Evolutionary conservation across 2,888 invertebrate species (phyloP).

Genomic region (Actias luna): DNA sequence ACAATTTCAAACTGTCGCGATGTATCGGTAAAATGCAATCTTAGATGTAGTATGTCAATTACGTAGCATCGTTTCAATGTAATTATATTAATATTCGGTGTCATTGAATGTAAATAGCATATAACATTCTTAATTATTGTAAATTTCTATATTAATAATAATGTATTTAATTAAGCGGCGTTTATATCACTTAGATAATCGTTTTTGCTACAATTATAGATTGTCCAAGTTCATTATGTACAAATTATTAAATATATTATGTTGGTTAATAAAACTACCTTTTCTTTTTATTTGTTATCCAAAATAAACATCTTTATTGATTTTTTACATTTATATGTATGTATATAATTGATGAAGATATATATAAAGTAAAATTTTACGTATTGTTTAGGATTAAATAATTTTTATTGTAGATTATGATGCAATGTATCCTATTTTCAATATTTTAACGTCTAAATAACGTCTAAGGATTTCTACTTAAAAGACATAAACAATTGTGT

Average conservation of each 20-base stretch:
- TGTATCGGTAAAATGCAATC: background rate
- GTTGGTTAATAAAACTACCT: slow-evolving; percentile 48
- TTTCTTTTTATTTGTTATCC: background rate
- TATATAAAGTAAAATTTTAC: too few species aligned
- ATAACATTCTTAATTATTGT: slow-evolving; percentile 23
- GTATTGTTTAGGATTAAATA: too few species aligned
- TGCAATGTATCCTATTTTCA: too few species aligned
- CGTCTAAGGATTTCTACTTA: too few species aligned
- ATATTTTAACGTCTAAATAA: too few species aligned
- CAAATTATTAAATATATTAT: slow-evolving; percentile 75
- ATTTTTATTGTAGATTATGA: too few species aligned
- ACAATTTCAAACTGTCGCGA: background rate
- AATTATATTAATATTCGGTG: background rate
- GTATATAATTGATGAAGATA: background rate
- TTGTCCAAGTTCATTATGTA: slow-evolving; percentile 55
- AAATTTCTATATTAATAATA: slow-evolving; percentile 18
- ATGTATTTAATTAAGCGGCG: slow-evolving; percentile 32
- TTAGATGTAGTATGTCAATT: slow-evolving; percentile 26
- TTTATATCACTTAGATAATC: slow-evolving; percentile 54
- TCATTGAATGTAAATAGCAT: slow-evolving; percentile 26
- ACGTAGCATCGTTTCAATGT: slow-evolving; percentile 2
- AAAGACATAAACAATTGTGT: too few species aligned
- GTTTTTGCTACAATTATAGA: slow-evolving; percentile 31
- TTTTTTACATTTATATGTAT: background rate
- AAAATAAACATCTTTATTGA: background rate